Evolutionary conservation across 2,113 vertebrate genomes (phyloP), one percentile per base, ranked within the genome.

Genomic region (Pleuronectes platessa): DNA sequence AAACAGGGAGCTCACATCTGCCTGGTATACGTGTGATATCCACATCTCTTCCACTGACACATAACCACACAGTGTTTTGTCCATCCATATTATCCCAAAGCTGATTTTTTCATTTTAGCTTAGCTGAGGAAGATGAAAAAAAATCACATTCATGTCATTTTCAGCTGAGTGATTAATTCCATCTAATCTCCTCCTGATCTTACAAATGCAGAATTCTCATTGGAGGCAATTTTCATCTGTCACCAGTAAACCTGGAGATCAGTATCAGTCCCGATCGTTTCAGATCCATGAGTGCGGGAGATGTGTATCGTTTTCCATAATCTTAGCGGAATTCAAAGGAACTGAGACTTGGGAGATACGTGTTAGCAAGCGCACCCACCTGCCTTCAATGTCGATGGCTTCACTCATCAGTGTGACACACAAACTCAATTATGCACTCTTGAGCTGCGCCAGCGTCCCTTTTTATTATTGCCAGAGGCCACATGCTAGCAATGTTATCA

Each of bases 191-290:
- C 63, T 69, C 74, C 61, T 80, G 78, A 87, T 91, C 85, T 81
- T 47, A 68, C 73, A 77, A 85, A 89, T 79, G 86, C 67, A 84
- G 84, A 91, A 83, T 90, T 89, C 84, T 85, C 86, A 85, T 80
- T 55, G 67, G 88, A 89, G 84, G 79, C 75, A 86, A 51, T 89
- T 93, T 92, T 88, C 64, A 27, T 77, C 85, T 86, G 83, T 90
- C 87, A 70, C 87, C 85, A 76, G 87, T 85, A 92, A 89, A 88
- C 89, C 89, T 90, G 78, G 68, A 91, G 90, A 94, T 94, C 81
- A 54, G 68, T 88, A 91, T 94, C 92, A 80, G 76, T 71, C 60
- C 74, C 63, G 81, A 89, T 90, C 80, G 67, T 90, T 92, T 89
- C 83, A 86, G 88, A 87, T 91, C 87, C 79, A 82, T 73, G 67